A percentile compares a stretch with the other conserved stretches of the same genome.
Evolutionary conservation across 1,140 invertebrate genomes (phyloP).

Genomic region (Zeugodacus cucurbitae): DNA sequence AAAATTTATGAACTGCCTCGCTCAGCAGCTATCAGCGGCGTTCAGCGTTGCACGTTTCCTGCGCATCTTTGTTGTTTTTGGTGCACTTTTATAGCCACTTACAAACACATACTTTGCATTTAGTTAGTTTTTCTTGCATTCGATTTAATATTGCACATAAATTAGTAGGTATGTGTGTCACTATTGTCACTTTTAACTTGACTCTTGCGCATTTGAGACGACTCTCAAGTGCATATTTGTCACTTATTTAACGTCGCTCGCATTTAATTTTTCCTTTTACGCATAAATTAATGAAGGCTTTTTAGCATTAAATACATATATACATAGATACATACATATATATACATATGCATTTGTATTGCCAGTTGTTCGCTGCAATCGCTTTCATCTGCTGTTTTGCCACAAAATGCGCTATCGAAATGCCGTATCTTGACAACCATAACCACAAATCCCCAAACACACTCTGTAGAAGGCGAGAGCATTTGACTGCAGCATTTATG

Average conservation of each 20-base stretch:
- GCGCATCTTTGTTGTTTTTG: neutral
- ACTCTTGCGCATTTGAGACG: neutral
- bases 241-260: neutral
- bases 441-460: conserved; percentile 17
- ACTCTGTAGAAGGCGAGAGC: neutral
- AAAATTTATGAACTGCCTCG: neutral
- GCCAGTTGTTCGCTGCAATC: neutral
- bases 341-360: too few relatives aligned
- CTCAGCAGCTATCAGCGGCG: neutral
- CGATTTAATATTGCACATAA: neutral
- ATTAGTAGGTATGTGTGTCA: neutral
- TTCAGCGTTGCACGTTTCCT: neutral
- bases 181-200: neutral
- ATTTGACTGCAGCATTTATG: neutral
- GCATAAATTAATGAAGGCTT: conserved; percentile 14
- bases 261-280: conserved; percentile 5
- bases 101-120: neutral
- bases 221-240: neutral
- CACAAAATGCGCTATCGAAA: neutral
- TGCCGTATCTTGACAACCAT: conserved; percentile 1
- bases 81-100: neutral
- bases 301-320: neutral
- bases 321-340: neutral
- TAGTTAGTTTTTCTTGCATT: neutral
- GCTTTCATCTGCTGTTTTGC: neutral